These are phyloP conservation scores for Brachionichthys hirsutus DNA, from an alignment of 2,113 vertebrate species.

Conservation along the genomic window DNA sequence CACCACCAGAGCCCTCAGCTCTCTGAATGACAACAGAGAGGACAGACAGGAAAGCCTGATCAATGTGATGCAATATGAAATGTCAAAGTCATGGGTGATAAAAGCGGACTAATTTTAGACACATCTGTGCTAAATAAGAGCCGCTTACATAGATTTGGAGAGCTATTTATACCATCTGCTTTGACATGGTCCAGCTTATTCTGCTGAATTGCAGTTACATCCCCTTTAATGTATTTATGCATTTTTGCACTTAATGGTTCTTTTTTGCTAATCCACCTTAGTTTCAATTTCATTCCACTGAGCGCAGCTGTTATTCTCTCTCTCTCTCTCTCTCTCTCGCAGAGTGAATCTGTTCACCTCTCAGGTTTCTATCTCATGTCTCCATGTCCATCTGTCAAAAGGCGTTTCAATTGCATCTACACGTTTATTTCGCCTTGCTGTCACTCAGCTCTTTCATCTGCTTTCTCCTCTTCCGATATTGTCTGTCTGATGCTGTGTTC, in stretches of 20 bases:
- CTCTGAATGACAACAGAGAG: constrained; percentile 73
- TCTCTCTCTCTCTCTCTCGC: too few species aligned
- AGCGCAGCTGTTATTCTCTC: neutral
- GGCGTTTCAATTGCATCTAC: neutral
- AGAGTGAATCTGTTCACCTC: constrained; percentile 1
- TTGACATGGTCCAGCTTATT: constrained; percentile 27
- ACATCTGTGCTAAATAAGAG: constrained; percentile 21
- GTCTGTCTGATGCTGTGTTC: neutral
- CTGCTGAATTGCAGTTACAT: constrained; percentile 33
- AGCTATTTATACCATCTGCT: constrained; percentile 41
- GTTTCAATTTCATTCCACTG: neutral
- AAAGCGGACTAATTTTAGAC: constrained; percentile 21
- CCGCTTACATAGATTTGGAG: constrained; percentile 16
- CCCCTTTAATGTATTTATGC: constrained; percentile 8
- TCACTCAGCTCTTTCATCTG: constrained; percentile 5
- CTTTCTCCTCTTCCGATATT: neutral
- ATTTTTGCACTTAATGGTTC: constrained; percentile 16
- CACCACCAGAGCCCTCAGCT: constrained; percentile 93
- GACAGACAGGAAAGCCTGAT: constrained; percentile 6
- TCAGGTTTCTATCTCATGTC: constrained; percentile 1
- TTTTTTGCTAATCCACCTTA: neutral
- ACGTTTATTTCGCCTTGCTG: constrained; percentile 8
- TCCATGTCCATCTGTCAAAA: neutral
- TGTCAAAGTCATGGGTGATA: constrained; percentile 11
- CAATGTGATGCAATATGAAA: constrained; percentile 19